Base-by-base conservation (phyloP, 2,113 vertebrate genomes). In the Dolichotis patagonum region DNA sequence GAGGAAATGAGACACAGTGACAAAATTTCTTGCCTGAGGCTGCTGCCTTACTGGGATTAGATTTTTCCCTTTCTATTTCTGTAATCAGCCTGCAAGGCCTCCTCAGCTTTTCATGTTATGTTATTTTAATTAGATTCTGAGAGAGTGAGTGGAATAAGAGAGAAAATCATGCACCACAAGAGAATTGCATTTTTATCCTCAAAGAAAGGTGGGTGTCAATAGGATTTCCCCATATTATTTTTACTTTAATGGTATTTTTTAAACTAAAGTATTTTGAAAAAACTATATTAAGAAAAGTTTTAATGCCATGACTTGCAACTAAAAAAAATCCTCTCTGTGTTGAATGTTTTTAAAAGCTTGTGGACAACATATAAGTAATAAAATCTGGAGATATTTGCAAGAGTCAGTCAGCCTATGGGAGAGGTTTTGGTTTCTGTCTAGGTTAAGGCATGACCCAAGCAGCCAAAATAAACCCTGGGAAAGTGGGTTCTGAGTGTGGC, bases 111-210 rank as follows among this genome's bases (percentile, higher is more conserved):
- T 77, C 43, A 56, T 81, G 38, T 75, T 65, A 49, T 32, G 22
- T 26, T 94, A 90, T 90, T 93, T 94, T 92, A 65, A 95, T 97
- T 97, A 94, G 77, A 87, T 92, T 88, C 69, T 73, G 56, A 83
- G 54, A 90, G 38, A 96, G 1, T 80, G 49, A 83, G 13, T 91
- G 16, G 52, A 90, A 35, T 46, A 56, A 90, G 84, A 62, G 19
- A 91, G 69, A 87, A 92, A 90, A 83, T 87, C 92, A 54, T 58
- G 32, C 7, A 1, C 80, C 60, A 46, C 88, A 62, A 96, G 17
- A 90, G 86, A 32, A 92, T 41, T 88, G 46, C 52, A 49, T 56
- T 67, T 78, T 56, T 67, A 82, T 7, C 16, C 58, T 96, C 77
- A 62, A 77, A 94, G 82, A 83, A 91, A 85, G 67, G 32, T 91